A percentile compares a stretch with the other conserved stretches of the same genome.
phyloP scores from a whole-genome alignment of 2,797 vertebrate species.

The Notolepis coatsorum region DNA sequence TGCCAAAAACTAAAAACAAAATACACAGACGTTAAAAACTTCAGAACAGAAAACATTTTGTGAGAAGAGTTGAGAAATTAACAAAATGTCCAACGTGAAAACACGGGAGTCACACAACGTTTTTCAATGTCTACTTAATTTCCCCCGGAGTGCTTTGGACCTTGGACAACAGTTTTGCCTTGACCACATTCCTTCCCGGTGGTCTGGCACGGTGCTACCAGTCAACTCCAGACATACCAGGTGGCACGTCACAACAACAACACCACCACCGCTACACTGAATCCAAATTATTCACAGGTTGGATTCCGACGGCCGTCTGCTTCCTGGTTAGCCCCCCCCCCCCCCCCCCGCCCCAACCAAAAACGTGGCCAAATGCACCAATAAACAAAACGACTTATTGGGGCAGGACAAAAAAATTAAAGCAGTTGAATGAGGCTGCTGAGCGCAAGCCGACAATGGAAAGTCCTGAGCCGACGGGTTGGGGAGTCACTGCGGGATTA shows the following conservation, averaged over 20 bases:
- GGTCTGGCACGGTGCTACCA: not conserved
- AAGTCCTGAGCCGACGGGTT: slow-evolving; percentile 81
- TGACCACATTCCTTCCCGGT: not conserved
- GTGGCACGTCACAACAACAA: slow-evolving; percentile 64
- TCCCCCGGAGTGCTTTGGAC: not conserved
- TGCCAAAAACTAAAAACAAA: no score
- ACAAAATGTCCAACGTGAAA: not conserved
- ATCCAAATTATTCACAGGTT: slow-evolving; percentile 18
- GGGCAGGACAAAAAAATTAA: slow-evolving; percentile 63
- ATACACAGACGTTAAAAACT: no score
- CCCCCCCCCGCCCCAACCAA: not conserved
- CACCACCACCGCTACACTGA: slow-evolving; percentile 46
- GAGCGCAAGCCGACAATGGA: slow-evolving; percentile 74
- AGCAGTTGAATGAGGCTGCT: slow-evolving; percentile 68
- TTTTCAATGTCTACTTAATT: no score
- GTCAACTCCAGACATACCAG: slow-evolving; percentile 43
- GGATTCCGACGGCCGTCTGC: slow-evolving; percentile 46
- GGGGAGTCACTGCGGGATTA: slow-evolving; percentile 83
- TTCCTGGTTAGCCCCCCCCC: slow-evolving; percentile 49
- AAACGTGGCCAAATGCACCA: slow-evolving; percentile 68
- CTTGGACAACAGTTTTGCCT: slow-evolving; percentile 4
- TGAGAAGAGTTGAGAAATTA: no score
- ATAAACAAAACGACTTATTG: slow-evolving; percentile 75
- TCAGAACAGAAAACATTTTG: no score
- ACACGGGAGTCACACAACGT: not conserved